phyloP scores from a whole-genome alignment of 2,113 vertebrate species.

The Semnopithecus entellus region DNA sequence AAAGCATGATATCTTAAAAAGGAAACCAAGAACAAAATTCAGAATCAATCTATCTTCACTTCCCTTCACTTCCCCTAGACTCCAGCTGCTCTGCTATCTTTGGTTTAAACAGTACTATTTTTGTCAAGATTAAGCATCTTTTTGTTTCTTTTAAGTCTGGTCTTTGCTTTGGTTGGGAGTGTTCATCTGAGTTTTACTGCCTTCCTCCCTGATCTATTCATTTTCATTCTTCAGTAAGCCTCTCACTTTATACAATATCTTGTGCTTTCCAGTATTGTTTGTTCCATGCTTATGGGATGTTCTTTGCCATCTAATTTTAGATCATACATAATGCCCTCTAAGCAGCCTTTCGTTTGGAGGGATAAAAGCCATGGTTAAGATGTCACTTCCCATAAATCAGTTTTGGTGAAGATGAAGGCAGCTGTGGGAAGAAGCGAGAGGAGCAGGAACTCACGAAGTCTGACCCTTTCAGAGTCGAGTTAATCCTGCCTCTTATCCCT shows the following conservation, averaged over 20 bases:
- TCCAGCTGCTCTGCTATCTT: conserved; percentile 45
- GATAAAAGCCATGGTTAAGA: conserved; percentile 81
- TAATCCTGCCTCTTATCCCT: conserved; percentile 83
- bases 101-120: conserved; percentile 53
- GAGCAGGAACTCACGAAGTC: conserved; percentile 72
- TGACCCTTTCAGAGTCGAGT: conserved; percentile 78
- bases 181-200: conserved; percentile 60
- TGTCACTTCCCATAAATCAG: conserved; percentile 79
- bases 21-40: conserved; percentile 37
- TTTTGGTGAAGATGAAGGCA: conserved; percentile 77
- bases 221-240: conserved; percentile 60
- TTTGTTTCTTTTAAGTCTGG: conserved; percentile 56
- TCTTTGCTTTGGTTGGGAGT: conserved; percentile 32
- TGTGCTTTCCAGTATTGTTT: conserved; percentile 71
- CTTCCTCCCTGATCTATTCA: conserved; percentile 39
- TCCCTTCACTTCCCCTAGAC: neutral
- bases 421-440: conserved; percentile 22
- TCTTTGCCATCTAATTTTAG: conserved; percentile 78
- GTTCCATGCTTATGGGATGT: conserved; percentile 72
- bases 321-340: conserved; percentile 64
- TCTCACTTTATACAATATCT: neutral
- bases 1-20: neutral
- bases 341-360: conserved; percentile 59
- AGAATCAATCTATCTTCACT: neutral
- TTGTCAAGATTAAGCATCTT: conserved; percentile 51